Evolutionary conservation across 2,797 vertebrate genomes (phyloP).

Genomic region (Masticophis lateralis): DNA sequence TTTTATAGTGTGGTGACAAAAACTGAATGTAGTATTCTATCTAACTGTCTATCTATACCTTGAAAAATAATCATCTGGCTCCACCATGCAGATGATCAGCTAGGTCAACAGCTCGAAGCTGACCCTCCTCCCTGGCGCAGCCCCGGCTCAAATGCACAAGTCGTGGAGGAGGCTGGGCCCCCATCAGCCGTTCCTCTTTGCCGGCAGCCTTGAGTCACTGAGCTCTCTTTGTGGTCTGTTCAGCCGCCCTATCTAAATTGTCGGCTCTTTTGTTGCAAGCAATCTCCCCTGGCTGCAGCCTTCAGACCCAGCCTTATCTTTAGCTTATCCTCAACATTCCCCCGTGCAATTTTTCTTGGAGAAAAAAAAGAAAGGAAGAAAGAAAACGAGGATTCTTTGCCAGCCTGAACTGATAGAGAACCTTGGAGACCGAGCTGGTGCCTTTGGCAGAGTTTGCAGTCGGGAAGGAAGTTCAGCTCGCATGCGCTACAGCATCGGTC

Average conservation of each 20-base stretch:
- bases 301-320: not conserved
- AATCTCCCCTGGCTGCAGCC: not conserved
- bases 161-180: not conserved
- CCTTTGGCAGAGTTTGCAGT: not conserved
- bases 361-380: not conserved
- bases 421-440: not conserved
- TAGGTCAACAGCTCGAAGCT: not conserved
- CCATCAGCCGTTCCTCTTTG: no score
- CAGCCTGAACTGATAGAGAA: no score
- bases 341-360: no score
- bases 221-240: not conserved
- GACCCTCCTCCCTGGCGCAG: no score
- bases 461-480: no score
- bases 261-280: not conserved
- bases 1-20: no score
- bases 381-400: not conserved
- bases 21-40: no score
- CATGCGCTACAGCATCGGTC: no score
- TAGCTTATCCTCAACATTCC: not conserved
- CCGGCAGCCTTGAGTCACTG: not conserved
- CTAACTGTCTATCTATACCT: not conserved
- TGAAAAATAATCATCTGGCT: not conserved
- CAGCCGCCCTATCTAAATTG: not conserved
- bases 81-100: not conserved
- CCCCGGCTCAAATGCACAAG: not conserved